These are phyloP conservation scores for Rhabdophis nuchalis DNA, from an alignment of 2,797 vertebrate genomes.

Conservation along the genomic window DNA sequence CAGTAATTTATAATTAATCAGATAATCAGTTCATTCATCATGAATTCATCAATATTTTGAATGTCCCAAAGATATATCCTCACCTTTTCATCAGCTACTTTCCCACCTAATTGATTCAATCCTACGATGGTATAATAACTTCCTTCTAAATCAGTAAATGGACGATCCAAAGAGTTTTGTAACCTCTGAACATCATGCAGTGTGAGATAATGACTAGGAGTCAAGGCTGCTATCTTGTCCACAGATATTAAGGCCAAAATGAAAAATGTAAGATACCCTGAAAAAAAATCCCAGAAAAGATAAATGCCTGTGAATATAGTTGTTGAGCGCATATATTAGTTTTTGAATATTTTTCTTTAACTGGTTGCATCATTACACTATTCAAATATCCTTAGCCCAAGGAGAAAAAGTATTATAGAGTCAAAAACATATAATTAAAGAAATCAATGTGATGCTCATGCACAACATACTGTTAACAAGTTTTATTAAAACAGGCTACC, in stretches of 20 bases:
- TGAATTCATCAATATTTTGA: neutral
- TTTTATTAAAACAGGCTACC: neutral
- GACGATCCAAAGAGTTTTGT: conserved; percentile 74
- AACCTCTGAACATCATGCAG: conserved; percentile 83
- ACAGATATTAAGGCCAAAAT: conserved; percentile 73
- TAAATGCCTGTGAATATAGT: neutral
- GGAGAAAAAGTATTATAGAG: neutral
- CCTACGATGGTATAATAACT: conserved; percentile 88
- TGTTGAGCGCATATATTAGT: neutral
- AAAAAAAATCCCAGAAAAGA: neutral
- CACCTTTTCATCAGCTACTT: conserved; percentile 80
- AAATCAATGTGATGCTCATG: neutral
- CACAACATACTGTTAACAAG: neutral
- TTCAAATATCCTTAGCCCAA: neutral
- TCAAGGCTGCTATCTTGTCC: conserved; percentile 73
- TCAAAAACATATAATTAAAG: neutral
- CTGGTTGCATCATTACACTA: neutral
- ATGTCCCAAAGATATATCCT: conserved; percentile 32
- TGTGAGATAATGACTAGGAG: conserved; percentile 84
- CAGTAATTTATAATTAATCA: neutral
- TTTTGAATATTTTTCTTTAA: neutral
- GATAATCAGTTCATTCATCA: fast-evolving
- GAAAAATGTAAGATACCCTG: conserved; percentile 72
- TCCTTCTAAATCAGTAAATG: conserved; percentile 79
- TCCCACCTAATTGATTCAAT: conserved; percentile 76